phyloP scores from a whole-genome alignment of 2,888 invertebrate species.

The Atherix ibis region DNA sequence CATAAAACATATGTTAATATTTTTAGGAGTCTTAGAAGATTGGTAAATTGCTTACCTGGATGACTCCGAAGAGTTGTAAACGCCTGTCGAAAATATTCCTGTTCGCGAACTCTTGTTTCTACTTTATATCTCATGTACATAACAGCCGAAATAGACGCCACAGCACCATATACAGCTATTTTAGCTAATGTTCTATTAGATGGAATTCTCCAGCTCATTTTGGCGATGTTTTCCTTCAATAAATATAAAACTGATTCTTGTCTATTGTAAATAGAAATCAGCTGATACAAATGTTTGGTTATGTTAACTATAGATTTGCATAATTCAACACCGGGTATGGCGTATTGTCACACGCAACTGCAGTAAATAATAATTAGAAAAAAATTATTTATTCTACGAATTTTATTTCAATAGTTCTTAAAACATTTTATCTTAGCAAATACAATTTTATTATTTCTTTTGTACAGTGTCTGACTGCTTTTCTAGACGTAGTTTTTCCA shows the following conservation, averaged over 20 bases:
- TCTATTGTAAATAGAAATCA: too few species aligned
- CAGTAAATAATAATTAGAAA: too few species aligned
- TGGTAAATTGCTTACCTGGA: slow-evolving; percentile 15
- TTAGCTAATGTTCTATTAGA: slow-evolving; percentile 41
- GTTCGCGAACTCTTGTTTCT: slow-evolving; percentile 38
- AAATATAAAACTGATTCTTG: too few species aligned
- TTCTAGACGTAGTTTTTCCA: slow-evolving; percentile 33
- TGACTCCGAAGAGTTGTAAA: slow-evolving; percentile 40
- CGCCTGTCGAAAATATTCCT: slow-evolving; percentile 48
- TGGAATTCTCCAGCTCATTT: slow-evolving; percentile 18
- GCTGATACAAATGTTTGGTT: too few species aligned
- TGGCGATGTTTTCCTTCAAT: too few species aligned
- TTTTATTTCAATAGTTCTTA: too few species aligned
- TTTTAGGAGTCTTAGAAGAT: slow-evolving; percentile 15
- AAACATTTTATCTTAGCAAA: too few species aligned
- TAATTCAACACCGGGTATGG: too few species aligned
- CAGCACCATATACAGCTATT: slow-evolving; percentile 47
- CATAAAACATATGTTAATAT: background rate
- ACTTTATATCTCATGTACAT: slow-evolving; percentile 34
- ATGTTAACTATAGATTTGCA: too few species aligned
- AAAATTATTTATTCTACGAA: too few species aligned
- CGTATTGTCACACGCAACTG: too few species aligned
- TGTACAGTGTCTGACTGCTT: slow-evolving; percentile 13
- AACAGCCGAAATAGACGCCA: slow-evolving; percentile 30
- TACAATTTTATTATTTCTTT: slow-evolving; percentile 1